Evolutionary conservation across 2,797 vertebrate genomes (phyloP), one percentile per base, ranked within the genome.

Genomic region (Setipinna tenuifilis): DNA sequence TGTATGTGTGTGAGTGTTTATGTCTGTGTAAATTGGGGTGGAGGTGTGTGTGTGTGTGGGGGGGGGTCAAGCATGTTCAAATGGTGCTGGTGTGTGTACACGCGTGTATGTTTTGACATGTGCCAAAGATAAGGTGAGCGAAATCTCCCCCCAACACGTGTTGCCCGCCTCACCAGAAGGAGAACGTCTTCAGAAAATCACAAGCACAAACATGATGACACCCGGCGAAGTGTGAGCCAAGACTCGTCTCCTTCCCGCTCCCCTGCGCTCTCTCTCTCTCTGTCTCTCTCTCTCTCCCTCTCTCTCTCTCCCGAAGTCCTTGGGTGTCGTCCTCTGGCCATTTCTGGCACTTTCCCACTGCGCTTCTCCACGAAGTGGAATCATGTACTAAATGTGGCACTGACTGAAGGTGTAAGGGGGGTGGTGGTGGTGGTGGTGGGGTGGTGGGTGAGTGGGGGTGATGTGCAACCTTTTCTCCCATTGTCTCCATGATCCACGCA

Each of bases 401-500:
- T 78, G 71, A 78, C 71, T 87, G 85, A 87, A 88, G 86, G 89
- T 86, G 86, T 62, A 83, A 87, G 86, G 35, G 68, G 35, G 17
- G 12, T 16, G 71, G 1, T 16, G 54, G 54, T 0, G 3, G 58
- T n/a, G 65, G 25, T 10, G 23, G 62, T 68, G 19, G 58, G 58
- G 58, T 19, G 16, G 58, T 61, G 23, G 23, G 83, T 14, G 62
- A 12, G 50, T 28, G 28, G 68, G 12, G 14, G 68, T 65, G 82
- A 87, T n/a, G n/a, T 75, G 83, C 82, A 84, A 89, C 89, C 87
- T 89, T 87, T 78, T 85, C 87, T 89, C 84, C 87, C 87, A 89
- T 88, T 84, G 87, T 84, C 19, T 86, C 83, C 86, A 82, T 90
- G 89, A 90, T 90, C 87, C 88, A 88, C 84, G 88, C 85, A 88